Evolutionary conservation across 92 coral and sea anemone genomes (phyloP).

Genomic region (Epizoanthus rinbou): DNA sequence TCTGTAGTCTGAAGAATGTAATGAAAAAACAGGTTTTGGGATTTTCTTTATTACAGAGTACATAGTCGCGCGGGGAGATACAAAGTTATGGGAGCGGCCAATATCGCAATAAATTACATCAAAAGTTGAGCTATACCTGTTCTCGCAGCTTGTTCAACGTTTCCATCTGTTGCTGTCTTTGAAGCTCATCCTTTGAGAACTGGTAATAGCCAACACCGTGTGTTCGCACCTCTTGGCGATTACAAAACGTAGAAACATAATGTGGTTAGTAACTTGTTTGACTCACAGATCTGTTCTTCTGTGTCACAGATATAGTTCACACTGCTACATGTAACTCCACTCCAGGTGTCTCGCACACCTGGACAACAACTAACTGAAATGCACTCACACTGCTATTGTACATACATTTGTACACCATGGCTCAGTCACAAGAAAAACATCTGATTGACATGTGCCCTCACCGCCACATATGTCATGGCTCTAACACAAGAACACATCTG

Average conservation of each 20-base stretch:
- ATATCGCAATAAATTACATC: neutral
- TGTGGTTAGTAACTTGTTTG: neutral
- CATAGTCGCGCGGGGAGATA: neutral
- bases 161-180: slow-evolving; percentile 89
- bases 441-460: too few relatives aligned
- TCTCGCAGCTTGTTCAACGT: slow-evolving; percentile 79
- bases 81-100: neutral
- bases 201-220: slow-evolving; percentile 98
- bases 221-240: slow-evolving; percentile 76
- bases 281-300: neutral
- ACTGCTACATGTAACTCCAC: neutral
- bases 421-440: too few relatives aligned
- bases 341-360: too few relatives aligned
- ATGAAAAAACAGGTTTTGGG: neutral
- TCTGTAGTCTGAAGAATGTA: slow-evolving; percentile 72
- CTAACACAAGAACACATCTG: too few relatives aligned
- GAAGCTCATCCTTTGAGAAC: slow-evolving; percentile 89
- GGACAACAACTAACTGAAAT: too few relatives aligned
- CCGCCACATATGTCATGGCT: too few relatives aligned
- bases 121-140: slow-evolving; percentile 61
- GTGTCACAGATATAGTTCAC: neutral
- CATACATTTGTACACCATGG: too few relatives aligned
- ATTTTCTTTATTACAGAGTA: neutral
- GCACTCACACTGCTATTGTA: too few relatives aligned
- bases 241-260: neutral